Percentiles rank a stretch among this genome's conserved stretches.
Evolutionary conservation across 2,888 invertebrate genomes (phyloP).

Genomic region (Eilema sororculum): DNA sequence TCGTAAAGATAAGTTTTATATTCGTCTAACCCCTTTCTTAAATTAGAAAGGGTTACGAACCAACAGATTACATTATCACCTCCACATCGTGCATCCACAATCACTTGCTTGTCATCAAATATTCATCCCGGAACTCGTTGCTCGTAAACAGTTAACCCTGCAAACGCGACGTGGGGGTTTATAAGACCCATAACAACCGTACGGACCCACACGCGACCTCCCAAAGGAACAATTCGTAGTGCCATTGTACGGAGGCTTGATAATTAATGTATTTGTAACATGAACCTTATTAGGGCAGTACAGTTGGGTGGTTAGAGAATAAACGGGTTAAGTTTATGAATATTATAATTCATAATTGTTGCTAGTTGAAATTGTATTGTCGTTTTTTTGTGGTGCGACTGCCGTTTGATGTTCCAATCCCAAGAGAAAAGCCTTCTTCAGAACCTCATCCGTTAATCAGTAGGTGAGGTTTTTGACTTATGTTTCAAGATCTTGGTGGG

Average conservation of each 20-base stretch:
- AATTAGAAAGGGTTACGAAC: conserved; percentile 12
- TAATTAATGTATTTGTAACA: conserved; percentile 73
- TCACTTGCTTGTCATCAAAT: conserved; percentile 44
- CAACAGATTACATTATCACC: conserved; percentile 49
- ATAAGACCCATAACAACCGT: conserved; percentile 36
- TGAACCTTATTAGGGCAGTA: conserved; percentile 62
- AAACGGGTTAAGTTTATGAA: conserved; percentile 13
- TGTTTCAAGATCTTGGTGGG: neutral
- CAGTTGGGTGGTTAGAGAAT: conserved; percentile 33
- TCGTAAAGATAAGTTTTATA: neutral
- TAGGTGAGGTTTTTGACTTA: neutral
- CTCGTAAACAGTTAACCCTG: conserved; percentile 57
- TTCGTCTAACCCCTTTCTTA: conserved; percentile 2
- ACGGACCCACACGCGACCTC: conserved; percentile 48
- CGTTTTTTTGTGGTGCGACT: neutral
- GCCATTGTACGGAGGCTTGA: conserved; percentile 44
- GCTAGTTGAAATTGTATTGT: neutral
- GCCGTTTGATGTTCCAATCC: too few relatives aligned
- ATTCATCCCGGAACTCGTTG: conserved; percentile 41
- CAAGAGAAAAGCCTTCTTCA: neutral
- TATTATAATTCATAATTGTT: conserved; percentile 7
- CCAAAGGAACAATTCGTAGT: conserved; percentile 54
- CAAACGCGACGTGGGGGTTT: conserved; percentile 44
- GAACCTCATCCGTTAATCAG: neutral
- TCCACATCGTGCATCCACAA: conserved; percentile 39